phyloP scores from a whole-genome alignment of 2,797 vertebrate species.

The Sebastes goodei region DNA sequence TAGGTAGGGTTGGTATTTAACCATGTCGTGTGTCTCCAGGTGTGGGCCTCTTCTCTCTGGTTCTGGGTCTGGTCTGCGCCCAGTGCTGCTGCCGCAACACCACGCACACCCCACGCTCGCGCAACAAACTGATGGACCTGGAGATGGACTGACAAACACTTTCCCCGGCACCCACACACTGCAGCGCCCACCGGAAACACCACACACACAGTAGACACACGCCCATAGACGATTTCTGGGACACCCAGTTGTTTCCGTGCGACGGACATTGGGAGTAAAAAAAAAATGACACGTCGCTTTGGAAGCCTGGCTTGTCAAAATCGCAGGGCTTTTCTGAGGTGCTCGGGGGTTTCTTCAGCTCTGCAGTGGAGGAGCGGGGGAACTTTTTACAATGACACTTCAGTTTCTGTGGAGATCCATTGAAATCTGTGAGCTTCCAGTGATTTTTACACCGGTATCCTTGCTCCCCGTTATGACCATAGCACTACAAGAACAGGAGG shows the following conservation, averaged over 20 bases:
- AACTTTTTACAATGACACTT: constrained; percentile 35
- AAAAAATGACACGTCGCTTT: background rate
- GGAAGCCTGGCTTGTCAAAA: background rate
- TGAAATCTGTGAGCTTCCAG: constrained; percentile 49
- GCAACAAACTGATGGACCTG: constrained; percentile 92
- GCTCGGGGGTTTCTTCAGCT: constrained; percentile 33
- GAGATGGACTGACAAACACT: constrained; percentile 92
- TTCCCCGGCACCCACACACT: constrained; percentile 60
- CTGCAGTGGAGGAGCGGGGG: constrained; percentile 67
- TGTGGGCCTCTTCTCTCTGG: constrained; percentile 90
- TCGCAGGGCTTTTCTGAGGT: constrained; percentile 27
- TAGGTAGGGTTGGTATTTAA: background rate
- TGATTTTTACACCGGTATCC: constrained; percentile 30
- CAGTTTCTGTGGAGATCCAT: constrained; percentile 24
- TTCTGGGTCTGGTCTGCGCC: constrained; percentile 92
- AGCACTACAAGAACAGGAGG: background rate
- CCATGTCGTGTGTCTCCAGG: constrained; percentile 43
- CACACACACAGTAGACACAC: constrained; percentile 56
- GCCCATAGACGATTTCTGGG: constrained; percentile 71
- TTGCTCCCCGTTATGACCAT: background rate
- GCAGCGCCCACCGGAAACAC: constrained; percentile 62
- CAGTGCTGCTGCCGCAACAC: constrained; percentile 91
- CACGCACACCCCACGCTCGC: constrained; percentile 81
- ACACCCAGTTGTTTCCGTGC: constrained; percentile 65
- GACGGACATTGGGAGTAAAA: constrained; percentile 66